These are phyloP conservation scores for Sarcophaga rosellei DNA, from an alignment of 2,888 invertebrate species.

Conservation along the genomic window DNA sequence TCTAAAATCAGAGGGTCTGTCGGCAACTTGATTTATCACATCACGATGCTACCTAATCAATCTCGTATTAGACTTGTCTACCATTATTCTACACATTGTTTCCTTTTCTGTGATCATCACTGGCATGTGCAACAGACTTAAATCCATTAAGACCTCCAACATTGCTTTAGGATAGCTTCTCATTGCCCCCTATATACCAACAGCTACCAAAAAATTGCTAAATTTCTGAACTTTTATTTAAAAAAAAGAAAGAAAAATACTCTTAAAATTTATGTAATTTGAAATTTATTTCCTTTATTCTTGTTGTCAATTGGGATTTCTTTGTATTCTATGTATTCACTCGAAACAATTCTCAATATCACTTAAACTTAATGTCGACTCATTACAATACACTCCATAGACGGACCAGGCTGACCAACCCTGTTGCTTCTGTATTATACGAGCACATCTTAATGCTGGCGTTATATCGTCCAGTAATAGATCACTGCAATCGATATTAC, in stretches of 20 bases:
- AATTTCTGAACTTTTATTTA: no score
- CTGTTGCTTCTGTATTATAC: conserved; percentile 75
- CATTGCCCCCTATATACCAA: no score
- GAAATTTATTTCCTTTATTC: neutral
- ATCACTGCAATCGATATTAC: conserved; percentile 77
- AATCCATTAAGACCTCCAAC: no score
- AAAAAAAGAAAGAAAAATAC: neutral
- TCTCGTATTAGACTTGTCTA: no score
- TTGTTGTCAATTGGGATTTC: neutral
- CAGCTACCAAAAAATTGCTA: no score
- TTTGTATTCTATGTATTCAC: neutral
- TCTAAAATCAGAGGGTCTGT: no score
- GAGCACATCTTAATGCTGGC: conserved; percentile 76
- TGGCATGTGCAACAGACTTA: no score
- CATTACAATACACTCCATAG: conserved; percentile 76
- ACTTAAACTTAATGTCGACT: conserved; percentile 70
- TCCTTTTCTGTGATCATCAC: no score
- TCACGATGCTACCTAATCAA: no score
- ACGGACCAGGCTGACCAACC: conserved; percentile 80
- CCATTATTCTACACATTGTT: no score
- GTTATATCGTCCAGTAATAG: conserved; percentile 78
- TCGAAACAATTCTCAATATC: conserved; percentile 61
- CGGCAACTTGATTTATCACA: no score
- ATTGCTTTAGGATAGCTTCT: no score
- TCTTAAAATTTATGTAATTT: neutral